A percentile compares a stretch with the other conserved stretches of the same genome.
These are phyloP conservation scores for Sarcophaga caerulescens DNA, from an alignment of 2,888 invertebrate species.

Conservation along the genomic window DNA sequence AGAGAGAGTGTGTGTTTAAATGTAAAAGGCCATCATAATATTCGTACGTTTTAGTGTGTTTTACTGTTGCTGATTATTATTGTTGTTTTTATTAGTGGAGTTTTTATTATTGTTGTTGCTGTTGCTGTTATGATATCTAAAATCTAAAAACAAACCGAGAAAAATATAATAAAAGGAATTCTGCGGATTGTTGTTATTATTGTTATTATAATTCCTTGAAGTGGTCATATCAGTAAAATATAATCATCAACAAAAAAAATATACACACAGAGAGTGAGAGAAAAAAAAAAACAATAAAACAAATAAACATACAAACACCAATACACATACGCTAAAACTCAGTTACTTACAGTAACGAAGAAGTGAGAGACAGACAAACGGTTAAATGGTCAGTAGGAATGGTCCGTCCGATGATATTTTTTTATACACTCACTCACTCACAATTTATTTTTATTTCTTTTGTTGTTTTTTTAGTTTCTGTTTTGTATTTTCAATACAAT, in stretches of 20 bases:
- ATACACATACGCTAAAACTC: not conserved
- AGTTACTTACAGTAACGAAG: not conserved
- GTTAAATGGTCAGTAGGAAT: not conserved
- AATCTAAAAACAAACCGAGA: slow-evolving; percentile 72
- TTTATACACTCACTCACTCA: slow-evolving; percentile 35
- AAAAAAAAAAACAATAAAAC: not conserved
- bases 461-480: slow-evolving; percentile 9
- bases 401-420: slow-evolving; percentile 26
- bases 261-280: slow-evolving; percentile 41
- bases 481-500: slow-evolving; percentile 22
- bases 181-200: slow-evolving; percentile 80
- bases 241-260: slow-evolving; percentile 72
- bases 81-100: not conserved
- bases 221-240: slow-evolving; percentile 79
- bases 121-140: slow-evolving; percentile 73
- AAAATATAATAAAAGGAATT: slow-evolving; percentile 76
- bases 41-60: slow-evolving; percentile 66
- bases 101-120: slow-evolving; percentile 4
- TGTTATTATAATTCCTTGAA: slow-evolving; percentile 81
- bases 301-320: slow-evolving; percentile 25
- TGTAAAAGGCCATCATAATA: slow-evolving; percentile 60
- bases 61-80: slow-evolving; percentile 27
- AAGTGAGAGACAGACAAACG: not conserved
- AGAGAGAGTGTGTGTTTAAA: slow-evolving; percentile 40
- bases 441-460: too few relatives aligned